Percentiles rank a stretch among this genome's conserved stretches.
phyloP scores from a whole-genome alignment of 2,113 vertebrate species.

The Cynoglossus semilaevis region DNA sequence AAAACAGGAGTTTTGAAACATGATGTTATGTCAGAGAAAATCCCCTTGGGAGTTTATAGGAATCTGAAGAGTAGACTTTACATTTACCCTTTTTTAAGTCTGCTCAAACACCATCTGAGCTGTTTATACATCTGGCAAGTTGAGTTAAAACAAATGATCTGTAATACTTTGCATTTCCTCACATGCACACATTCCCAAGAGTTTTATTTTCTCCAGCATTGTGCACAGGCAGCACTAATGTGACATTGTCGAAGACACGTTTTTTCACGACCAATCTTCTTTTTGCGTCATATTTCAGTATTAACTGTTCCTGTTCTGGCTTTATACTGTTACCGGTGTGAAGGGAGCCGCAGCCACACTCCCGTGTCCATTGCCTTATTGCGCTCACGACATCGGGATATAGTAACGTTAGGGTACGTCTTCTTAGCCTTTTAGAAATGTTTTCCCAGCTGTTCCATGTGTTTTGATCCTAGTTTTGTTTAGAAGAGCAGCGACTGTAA shows the following conservation, averaged over 20 bases:
- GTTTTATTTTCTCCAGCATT: neutral
- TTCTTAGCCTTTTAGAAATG: slow-evolving; percentile 55
- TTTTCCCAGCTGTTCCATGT: slow-evolving; percentile 51
- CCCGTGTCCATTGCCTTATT: neutral
- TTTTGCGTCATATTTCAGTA: slow-evolving; percentile 34
- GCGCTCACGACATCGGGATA: slow-evolving; percentile 26
- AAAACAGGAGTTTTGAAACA: neutral
- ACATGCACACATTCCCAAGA: slow-evolving; percentile 30
- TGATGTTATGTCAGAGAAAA: neutral
- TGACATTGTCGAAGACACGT: slow-evolving; percentile 4
- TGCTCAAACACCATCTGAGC: neutral
- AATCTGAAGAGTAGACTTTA: too few species aligned
- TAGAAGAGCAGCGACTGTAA: slow-evolving; percentile 43
- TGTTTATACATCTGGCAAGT: slow-evolving; percentile 7
- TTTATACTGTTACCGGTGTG: slow-evolving; percentile 33
- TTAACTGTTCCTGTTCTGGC: slow-evolving; percentile 39
- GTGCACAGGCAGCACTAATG: slow-evolving; percentile 9
- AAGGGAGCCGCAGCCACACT: neutral
- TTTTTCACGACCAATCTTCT: slow-evolving; percentile 17
- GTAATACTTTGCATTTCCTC: slow-evolving; percentile 22
- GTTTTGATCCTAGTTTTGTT: slow-evolving; percentile 54
- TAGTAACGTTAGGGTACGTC: slow-evolving; percentile 39
- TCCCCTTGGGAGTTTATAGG: neutral
- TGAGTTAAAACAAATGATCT: neutral
- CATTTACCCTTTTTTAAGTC: too few species aligned